Evolutionary conservation across 2,888 invertebrate species (phyloP).

Genomic region (Sthenelais limicola): DNA sequence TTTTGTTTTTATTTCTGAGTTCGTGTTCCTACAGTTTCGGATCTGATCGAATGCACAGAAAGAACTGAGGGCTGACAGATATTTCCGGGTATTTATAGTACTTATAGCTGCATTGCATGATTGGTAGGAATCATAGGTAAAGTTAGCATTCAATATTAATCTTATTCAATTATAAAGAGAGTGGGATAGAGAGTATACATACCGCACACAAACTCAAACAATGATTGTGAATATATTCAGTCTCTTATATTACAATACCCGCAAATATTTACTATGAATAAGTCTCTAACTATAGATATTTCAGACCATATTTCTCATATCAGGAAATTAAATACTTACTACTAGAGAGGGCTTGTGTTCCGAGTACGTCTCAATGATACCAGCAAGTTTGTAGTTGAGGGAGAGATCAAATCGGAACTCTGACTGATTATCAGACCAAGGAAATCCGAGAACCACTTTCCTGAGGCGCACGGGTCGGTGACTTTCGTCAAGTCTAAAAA

Average conservation of each 20-base stretch:
- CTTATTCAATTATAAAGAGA: not conserved
- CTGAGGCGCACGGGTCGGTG: conserved; percentile 83
- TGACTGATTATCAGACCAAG: conserved; percentile 75
- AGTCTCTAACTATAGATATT: too few species aligned
- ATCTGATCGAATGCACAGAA: too few species aligned
- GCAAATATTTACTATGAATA: not conserved
- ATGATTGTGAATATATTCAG: not conserved
- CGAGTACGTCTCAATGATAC: conserved; percentile 80
- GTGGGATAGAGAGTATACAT: not conserved
- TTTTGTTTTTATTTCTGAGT: too few species aligned
- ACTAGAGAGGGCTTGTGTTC: conserved; percentile 81
- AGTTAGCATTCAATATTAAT: not conserved
- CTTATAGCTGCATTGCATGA: too few species aligned
- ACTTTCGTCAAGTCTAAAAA: conserved; percentile 80
- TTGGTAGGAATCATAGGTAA: too few species aligned
- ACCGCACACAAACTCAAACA: not conserved
- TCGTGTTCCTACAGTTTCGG: too few species aligned
- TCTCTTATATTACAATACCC: not conserved
- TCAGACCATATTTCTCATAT: too few species aligned
- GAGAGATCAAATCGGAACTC: conserved; percentile 84
- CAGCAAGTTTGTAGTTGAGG: conserved; percentile 82
- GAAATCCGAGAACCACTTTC: conserved; percentile 82
- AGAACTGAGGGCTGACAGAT: too few species aligned
- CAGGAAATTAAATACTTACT: too few species aligned
- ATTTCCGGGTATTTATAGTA: too few species aligned